Conservation (phyloP, 2,888 invertebrate species). For the Tachina grossa region DNA sequence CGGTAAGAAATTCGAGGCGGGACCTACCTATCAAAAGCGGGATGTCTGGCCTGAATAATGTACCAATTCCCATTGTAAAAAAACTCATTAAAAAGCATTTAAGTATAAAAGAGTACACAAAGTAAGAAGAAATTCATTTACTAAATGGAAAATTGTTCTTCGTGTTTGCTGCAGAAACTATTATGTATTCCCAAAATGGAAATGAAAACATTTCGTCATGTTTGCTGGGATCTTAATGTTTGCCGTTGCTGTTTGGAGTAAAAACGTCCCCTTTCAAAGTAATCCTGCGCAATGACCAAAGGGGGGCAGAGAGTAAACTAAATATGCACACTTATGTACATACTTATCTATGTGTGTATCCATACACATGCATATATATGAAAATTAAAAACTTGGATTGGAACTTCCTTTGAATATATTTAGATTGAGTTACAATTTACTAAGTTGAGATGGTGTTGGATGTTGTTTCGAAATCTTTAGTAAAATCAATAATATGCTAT, state of each 20-base stretch:
- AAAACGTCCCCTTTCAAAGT: background rate
- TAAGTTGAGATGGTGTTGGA: background rate
- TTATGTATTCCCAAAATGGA: too few species aligned
- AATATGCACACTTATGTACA: background rate
- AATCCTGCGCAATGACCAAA: conserved; percentile 26
- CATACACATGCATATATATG: background rate
- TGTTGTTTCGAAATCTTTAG: conserved; percentile 15
- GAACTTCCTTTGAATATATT: background rate
- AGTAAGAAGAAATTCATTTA: too few species aligned
- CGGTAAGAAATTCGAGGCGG: too few species aligned
- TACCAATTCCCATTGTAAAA: too few species aligned
- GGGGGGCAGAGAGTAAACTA: background rate
- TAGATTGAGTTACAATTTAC: background rate
- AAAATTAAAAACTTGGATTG: background rate
- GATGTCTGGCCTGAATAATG: too few species aligned
- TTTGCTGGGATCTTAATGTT: too few species aligned
- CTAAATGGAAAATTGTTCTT: too few species aligned
- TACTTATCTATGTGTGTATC: background rate
- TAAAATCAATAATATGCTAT: conserved; percentile 50
- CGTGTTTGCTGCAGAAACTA: too few species aligned
- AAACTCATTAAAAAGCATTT: too few species aligned
- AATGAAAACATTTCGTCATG: too few species aligned
- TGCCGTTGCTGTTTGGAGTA: background rate
- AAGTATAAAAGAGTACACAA: too few species aligned
- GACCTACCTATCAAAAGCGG: too few species aligned